A percentile compares a stretch with the other conserved stretches of the same genome.
Evolutionary conservation across 2,113 vertebrate genomes (phyloP).

Genomic region (Gila orcuttii): DNA sequence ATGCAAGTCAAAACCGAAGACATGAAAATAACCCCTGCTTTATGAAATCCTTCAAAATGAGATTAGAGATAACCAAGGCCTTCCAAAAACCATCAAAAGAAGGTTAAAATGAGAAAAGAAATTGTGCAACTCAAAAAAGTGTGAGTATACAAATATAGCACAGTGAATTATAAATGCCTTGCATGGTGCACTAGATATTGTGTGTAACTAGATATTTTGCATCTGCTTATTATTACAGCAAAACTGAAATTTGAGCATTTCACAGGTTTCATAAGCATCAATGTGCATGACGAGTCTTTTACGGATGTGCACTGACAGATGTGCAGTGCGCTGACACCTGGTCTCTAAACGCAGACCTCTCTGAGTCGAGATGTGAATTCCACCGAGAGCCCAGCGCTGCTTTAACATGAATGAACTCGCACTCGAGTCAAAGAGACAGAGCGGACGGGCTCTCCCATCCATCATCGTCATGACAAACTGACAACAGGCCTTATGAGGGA

Average conservation of each 20-base stretch:
- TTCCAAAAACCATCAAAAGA: not conserved
- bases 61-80: not conserved
- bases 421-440: slow-evolving; percentile 36
- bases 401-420: slow-evolving; percentile 51
- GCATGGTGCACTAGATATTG: too few species aligned
- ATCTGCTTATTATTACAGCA: not conserved
- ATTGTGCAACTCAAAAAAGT: not conserved
- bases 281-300: not conserved
- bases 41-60: not conserved
- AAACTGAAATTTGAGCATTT: not conserved
- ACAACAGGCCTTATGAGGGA: slow-evolving; percentile 42
- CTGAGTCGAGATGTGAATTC: not conserved
- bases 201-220: not conserved
- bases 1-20: too few species aligned
- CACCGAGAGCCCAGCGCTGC: not conserved
- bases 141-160: too few species aligned
- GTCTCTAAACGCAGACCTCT: slow-evolving; percentile 5
- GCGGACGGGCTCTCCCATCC: slow-evolving; percentile 44
- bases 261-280: not conserved
- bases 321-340: not conserved
- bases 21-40: too few species aligned
- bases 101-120: not conserved
- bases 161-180: too few species aligned
- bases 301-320: slow-evolving; percentile 2
- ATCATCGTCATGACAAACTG: slow-evolving; percentile 50